Percentiles rank a stretch among this genome's conserved stretches.
Evolutionary conservation across 2,888 invertebrate species (phyloP).

Genomic region (Euphydryas editha): DNA sequence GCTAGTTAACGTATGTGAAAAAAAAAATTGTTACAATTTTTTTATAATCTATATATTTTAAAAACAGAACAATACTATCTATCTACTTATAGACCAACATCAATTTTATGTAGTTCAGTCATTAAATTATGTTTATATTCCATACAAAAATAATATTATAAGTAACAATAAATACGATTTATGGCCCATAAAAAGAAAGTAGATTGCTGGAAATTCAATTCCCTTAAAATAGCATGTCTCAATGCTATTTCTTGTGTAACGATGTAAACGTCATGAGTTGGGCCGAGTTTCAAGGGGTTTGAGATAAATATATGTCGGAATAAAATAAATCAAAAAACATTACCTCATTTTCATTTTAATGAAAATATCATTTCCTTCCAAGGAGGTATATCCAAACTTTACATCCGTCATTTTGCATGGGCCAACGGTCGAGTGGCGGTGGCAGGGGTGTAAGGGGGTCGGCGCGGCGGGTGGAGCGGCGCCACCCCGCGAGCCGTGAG

Average conservation of each 20-base stretch:
- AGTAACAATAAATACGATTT: conserved; percentile 51
- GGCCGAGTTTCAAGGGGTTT: conserved; percentile 20
- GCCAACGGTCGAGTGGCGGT: conserved; percentile 80
- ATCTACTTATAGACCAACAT: conserved; percentile 19
- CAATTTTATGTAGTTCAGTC: conserved; percentile 31
- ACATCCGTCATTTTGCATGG: conserved; percentile 84
- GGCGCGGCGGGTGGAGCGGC: conserved; percentile 77
- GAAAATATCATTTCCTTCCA: conserved; percentile 82
- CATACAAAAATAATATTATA: conserved; percentile 46
- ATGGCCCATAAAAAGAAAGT: conserved; percentile 50
- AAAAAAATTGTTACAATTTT: not conserved
- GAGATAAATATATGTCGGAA: conserved; percentile 46
- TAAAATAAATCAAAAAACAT: conserved; percentile 66
- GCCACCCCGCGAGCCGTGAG: conserved; percentile 69
- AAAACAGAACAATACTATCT: not conserved
- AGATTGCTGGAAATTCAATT: conserved; percentile 47
- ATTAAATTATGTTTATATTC: conserved; percentile 44
- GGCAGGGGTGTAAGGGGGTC: conserved; percentile 73
- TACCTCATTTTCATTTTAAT: conserved; percentile 80
- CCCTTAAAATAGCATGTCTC: conserved; percentile 42
- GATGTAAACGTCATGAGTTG: conserved; percentile 29
- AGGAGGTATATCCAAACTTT: conserved; percentile 83
- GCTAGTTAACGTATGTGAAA: not conserved
- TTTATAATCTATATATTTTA: not conserved
- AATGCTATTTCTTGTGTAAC: conserved; percentile 34